Evolutionary conservation across 2,888 invertebrate genomes (phyloP).

Genomic region (Drosophila parthenogenetica): DNA sequence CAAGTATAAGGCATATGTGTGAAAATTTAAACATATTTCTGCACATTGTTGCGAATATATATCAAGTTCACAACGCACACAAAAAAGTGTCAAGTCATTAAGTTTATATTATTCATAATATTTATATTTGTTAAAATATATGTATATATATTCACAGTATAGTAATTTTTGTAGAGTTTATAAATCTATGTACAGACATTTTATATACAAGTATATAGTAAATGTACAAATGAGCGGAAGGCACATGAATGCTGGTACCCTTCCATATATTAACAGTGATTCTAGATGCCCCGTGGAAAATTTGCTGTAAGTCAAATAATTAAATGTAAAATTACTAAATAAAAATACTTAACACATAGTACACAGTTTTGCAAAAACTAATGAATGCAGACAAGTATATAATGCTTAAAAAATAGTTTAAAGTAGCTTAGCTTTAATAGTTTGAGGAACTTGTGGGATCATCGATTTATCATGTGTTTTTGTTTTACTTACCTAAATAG

Average conservation of each 20-base stretch:
- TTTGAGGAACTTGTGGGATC: too few species aligned
- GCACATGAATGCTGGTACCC: slow-evolving; percentile 39
- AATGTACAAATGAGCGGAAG: slow-evolving; percentile 53
- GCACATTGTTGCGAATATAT: slow-evolving; percentile 10
- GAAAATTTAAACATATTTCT: slow-evolving; percentile 2
- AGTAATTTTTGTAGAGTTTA: background rate
- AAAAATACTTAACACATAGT: too few species aligned
- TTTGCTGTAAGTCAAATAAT: background rate
- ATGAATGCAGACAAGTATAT: too few species aligned
- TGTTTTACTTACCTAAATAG: too few species aligned
- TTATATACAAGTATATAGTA: slow-evolving; percentile 20
- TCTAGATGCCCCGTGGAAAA: slow-evolving; percentile 30
- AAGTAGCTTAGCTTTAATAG: too few species aligned
- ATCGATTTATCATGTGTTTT: too few species aligned
- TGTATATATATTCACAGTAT: background rate
- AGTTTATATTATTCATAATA: slow-evolving; percentile 67
- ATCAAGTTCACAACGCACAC: slow-evolving; percentile 10
- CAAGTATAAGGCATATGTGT: slow-evolving; percentile 24
- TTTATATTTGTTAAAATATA: slow-evolving; percentile 22
- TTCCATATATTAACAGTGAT: slow-evolving; percentile 48
- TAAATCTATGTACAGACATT: background rate
- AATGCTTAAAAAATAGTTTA: background rate
- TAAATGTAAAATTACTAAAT: too few species aligned
- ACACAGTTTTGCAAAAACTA: too few species aligned
- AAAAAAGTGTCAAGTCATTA: slow-evolving; percentile 67